Evolutionary conservation across 2,888 invertebrate genomes (phyloP).

Genomic region (Bugula neritina): DNA sequence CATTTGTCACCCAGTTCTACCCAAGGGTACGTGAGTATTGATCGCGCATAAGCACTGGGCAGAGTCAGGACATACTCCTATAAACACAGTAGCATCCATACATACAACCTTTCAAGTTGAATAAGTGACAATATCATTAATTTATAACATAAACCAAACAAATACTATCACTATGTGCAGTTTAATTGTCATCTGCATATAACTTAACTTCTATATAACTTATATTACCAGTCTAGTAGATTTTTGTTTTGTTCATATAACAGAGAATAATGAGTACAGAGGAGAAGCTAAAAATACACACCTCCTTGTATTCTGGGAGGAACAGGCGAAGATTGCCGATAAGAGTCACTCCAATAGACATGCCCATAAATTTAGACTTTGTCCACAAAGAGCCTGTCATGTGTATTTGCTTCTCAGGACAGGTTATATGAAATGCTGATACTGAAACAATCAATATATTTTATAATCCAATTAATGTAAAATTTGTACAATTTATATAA

Average conservation of each 20-base stretch:
- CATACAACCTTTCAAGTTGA: no score
- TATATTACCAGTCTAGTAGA: no score
- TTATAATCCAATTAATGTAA: no score
- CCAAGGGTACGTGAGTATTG: slow-evolving; percentile 57
- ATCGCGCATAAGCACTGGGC: slow-evolving; percentile 56
- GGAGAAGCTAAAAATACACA: no score
- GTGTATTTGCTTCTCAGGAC: slow-evolving; percentile 53
- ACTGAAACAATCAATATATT: slow-evolving; percentile 41
- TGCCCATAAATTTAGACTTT: slow-evolving; percentile 57
- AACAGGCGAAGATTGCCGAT: slow-evolving; percentile 47
- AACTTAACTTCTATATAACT: no score
- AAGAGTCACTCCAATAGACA: slow-evolving; percentile 56
- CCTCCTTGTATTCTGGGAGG: slow-evolving; percentile 19
- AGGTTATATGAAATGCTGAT: slow-evolving; percentile 57
- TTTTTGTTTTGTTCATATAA: no score
- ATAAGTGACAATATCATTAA: not conserved
- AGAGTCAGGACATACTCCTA: slow-evolving; percentile 54
- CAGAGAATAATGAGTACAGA: no score
- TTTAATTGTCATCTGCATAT: no score
- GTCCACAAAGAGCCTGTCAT: slow-evolving; percentile 56
- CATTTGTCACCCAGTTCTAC: slow-evolving; percentile 56
- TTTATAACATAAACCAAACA: slow-evolving; percentile 30
- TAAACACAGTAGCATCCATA: not conserved
- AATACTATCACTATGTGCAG: not conserved
- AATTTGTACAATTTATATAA: no score